Evolutionary conservation across 2,888 invertebrate species (phyloP).

Genomic region (Scaptomyza parva): DNA sequence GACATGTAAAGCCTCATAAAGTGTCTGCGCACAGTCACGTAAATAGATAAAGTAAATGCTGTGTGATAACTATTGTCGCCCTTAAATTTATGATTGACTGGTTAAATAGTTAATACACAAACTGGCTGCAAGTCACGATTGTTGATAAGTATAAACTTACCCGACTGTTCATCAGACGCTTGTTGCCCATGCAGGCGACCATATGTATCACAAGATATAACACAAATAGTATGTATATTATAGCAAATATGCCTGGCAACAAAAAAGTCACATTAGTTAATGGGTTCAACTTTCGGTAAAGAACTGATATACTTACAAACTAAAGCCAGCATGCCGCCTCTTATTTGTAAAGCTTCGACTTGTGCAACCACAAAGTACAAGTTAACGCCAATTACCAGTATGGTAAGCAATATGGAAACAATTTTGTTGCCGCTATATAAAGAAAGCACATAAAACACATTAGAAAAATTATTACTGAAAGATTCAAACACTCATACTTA

Average conservation of each 20-base stretch:
- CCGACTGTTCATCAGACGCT: slow-evolving; percentile 85
- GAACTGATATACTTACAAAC: slow-evolving; percentile 81
- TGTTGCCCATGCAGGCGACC: slow-evolving; percentile 88
- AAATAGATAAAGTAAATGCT: slow-evolving; percentile 57
- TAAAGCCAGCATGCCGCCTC: slow-evolving; percentile 85
- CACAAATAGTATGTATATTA: slow-evolving; percentile 90
- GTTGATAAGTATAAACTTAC: slow-evolving; percentile 82
- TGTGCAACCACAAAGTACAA: slow-evolving; percentile 90
- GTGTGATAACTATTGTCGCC: slow-evolving; percentile 25
- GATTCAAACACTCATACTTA: slow-evolving; percentile 85
- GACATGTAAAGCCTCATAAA: slow-evolving; percentile 35
- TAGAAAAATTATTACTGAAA: background rate
- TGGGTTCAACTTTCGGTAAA: background rate
- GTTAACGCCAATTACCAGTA: slow-evolving; percentile 91
- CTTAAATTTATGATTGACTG: slow-evolving; percentile 45
- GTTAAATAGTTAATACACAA: slow-evolving; percentile 24
- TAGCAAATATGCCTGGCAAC: slow-evolving; percentile 86
- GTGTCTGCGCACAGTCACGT: slow-evolving; percentile 63
- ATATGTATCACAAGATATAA: slow-evolving; percentile 91
- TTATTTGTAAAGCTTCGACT: slow-evolving; percentile 85
- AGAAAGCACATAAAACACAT: background rate
- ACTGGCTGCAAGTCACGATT: slow-evolving; percentile 22
- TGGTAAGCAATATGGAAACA: slow-evolving; percentile 88
- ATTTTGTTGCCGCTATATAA: slow-evolving; percentile 89
- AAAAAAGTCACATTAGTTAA: slow-evolving; percentile 1